phyloP scores from a whole-genome alignment of 2,888 invertebrate species.

The Atrina japonica region DNA sequence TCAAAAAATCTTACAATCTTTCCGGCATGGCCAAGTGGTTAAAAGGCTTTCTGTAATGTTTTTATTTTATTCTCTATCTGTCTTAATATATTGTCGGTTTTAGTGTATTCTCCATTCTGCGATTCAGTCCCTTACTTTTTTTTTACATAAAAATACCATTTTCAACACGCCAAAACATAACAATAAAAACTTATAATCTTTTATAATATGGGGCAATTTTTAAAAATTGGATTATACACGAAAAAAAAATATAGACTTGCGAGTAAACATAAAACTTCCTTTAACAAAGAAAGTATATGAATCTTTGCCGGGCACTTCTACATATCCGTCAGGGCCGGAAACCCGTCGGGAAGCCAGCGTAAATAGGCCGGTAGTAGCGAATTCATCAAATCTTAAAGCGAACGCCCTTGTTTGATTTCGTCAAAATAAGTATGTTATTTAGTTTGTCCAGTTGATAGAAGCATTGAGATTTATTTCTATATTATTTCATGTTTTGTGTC shows the following conservation, averaged over 20 bases:
- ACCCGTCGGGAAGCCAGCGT: conserved; percentile 16
- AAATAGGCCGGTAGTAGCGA: conserved; percentile 9
- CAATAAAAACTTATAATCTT: no score
- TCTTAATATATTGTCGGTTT: neutral
- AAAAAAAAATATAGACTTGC: conserved; percentile 2
- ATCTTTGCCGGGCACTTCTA: conserved; percentile 5
- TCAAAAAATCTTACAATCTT: conserved; percentile 20
- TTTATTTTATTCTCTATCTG: conserved; percentile 11
- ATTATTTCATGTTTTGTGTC: no score
- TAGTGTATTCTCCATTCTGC: neutral
- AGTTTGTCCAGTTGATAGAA: no score
- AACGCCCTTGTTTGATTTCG: no score
- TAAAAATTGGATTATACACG: neutral
- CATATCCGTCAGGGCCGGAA: conserved; percentile 23
- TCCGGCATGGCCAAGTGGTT: conserved; percentile 26
- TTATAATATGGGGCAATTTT: no score
- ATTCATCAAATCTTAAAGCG: no score
- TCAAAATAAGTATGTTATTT: no score
- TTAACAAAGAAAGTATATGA: conserved; percentile 11
- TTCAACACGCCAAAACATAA: neutral
- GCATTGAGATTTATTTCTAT: no score
- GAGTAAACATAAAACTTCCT: neutral
- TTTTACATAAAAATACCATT: neutral
- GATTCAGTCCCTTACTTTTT: neutral
- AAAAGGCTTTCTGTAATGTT: conserved; percentile 4